Percentiles rank a stretch among this genome's conserved stretches.
phyloP scores from a whole-genome alignment of 1,140 invertebrate species.

The Aphis craccivora region DNA sequence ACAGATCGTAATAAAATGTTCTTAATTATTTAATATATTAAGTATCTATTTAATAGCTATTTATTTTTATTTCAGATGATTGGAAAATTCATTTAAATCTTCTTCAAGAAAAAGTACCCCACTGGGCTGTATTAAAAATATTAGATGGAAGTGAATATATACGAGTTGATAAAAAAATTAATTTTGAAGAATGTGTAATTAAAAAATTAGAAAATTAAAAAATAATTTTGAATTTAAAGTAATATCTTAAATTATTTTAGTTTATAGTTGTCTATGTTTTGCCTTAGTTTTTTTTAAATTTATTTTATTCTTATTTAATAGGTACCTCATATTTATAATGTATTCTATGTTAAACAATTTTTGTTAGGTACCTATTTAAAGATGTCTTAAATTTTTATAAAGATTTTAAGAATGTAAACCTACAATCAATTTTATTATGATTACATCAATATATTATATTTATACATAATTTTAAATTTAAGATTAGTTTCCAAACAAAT shows the following conservation, averaged over 20 bases:
- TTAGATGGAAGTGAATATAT: slow-evolving; percentile 44
- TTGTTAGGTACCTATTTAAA: no score
- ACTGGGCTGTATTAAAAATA: slow-evolving; percentile 29
- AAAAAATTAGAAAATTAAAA: slow-evolving; percentile 13
- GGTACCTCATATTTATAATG: background rate
- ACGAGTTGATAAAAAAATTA: slow-evolving; percentile 43
- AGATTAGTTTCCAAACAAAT: no score
- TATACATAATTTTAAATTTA: no score
- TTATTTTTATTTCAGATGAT: slow-evolving; percentile 23
- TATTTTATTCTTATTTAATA: background rate
- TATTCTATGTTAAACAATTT: background rate
- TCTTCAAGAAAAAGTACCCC: slow-evolving; percentile 47
- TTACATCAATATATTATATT: no score
- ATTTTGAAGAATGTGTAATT: slow-evolving; percentile 42
- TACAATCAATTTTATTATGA: no score
- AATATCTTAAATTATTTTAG: background rate
- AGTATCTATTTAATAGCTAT: background rate
- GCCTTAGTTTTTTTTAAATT: background rate
- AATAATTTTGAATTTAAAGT: background rate
- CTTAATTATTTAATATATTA: background rate
- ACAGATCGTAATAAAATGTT: slow-evolving; percentile 66
- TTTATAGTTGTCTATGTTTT: background rate
- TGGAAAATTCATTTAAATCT: slow-evolving; percentile 51
- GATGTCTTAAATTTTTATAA: no score
- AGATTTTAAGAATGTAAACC: no score